These are phyloP conservation scores for Amblyjoppa proteus DNA, from an alignment of 2,888 invertebrate genomes.

Conservation along the genomic window DNA sequence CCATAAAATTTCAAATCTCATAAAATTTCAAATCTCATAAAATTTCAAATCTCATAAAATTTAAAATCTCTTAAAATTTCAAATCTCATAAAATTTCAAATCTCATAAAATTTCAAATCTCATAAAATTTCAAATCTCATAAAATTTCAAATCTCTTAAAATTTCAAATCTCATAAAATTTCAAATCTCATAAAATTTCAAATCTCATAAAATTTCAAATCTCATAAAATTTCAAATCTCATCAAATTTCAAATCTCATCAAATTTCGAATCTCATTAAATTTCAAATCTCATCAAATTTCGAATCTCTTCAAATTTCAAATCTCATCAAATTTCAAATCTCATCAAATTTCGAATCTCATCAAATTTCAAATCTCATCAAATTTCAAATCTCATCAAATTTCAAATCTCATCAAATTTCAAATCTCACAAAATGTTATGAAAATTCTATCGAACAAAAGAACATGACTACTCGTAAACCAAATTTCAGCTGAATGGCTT, in stretches of 20 bases:
- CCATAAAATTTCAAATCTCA: neutral
- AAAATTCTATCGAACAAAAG: no score
- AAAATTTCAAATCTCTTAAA: neutral
- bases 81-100: neutral
- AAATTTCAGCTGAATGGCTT: no score
- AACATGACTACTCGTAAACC: no score
- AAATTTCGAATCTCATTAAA: neutral
- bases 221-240: neutral
- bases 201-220: neutral
- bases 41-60: neutral
- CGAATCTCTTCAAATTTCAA: neutral
- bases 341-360: neutral
- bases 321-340: neutral
- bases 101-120: no score
- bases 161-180: neutral
- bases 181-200: neutral
- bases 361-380: neutral
- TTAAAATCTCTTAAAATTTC: neutral
- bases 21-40: neutral
- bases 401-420: neutral
- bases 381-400: neutral
- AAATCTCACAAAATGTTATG: no score
- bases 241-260: neutral
- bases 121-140: neutral
- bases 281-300: neutral